Base-by-base conservation (phyloP, 2,888 invertebrate genomes). In the Epinotia demarniana region DNA sequence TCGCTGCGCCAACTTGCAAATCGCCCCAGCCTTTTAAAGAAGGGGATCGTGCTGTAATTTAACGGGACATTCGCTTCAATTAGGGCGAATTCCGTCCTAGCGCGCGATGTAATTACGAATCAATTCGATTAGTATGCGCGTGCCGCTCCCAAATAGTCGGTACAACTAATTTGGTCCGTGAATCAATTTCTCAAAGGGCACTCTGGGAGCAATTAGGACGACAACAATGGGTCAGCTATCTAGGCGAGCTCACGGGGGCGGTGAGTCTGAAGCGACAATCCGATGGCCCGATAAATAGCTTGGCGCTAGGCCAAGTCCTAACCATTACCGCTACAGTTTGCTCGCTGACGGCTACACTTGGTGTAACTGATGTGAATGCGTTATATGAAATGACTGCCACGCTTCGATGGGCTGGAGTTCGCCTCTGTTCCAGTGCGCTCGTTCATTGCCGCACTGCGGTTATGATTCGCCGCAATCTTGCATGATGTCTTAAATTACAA, bases 101-200 rank as follows among this genome's bases (percentile, higher is more conserved):
- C 57, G 57, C 69, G 63, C 69, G 58, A 33, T 63, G 19, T 33
- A 62, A 68, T 55, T 62, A 46, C 62, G 49, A 68, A 68, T 61
- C 67, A 62, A 73, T 69, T 49, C 43, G 67, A 72, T 75, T 75
- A 67, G 61, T 66, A 75, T 61, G 75, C 60, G n/a, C 58, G 43
- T 69, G 43, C 53, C 66, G 60, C 72, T 67, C 75, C 58, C 67
- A 75, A 72, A 75, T 62, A 75, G 71, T 67, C 61, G 58, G 66
- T 72, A 57, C 57, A 68, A 81, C 81, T 81, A 85, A 86, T 84
- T 84, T 79, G 77, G 85, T 80, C 75, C 78, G 83, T 89, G 90
- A 90, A 86, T 91, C 89, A 88, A 81, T 82, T 79, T 83, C 77
- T 79, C 78, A 89, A 90, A 90, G 90, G 87, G 87, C 80, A 80